Evolutionary conservation across 92 coral and sea anemone genomes (phyloP).

Genomic region (Epizoanthus fatuus): DNA sequence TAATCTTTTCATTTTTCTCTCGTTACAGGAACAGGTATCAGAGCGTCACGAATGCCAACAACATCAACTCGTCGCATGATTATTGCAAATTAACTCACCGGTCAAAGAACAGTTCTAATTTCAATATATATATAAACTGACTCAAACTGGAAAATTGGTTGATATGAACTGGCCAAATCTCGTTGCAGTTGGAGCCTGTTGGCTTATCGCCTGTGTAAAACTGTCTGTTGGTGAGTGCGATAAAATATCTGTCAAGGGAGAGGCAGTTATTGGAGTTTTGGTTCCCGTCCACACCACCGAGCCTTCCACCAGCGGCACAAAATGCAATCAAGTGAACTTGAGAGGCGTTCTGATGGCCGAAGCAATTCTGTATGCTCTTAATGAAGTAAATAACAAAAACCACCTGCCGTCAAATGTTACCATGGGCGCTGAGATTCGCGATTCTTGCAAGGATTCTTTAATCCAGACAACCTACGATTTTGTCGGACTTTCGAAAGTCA

Average conservation of each 20-base stretch:
- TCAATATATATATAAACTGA: background rate
- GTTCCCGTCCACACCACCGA: conserved; percentile 13
- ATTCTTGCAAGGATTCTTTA: conserved; percentile 18
- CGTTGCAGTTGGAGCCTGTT: conserved; percentile 1
- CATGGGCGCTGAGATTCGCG: conserved; percentile 66
- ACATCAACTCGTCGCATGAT: background rate
- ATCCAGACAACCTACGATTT: background rate
- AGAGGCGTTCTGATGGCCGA: conserved; percentile 67
- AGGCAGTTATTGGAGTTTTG: conserved; percentile 1
- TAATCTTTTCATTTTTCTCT: background rate
- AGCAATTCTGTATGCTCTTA: conserved; percentile 67
- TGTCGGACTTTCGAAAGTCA: background rate
- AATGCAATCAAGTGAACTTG: conserved; percentile 46
- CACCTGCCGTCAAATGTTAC: conserved; percentile 16
- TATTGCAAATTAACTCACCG: background rate
- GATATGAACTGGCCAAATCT: conserved; percentile 14
- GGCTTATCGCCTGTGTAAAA: conserved; percentile 22
- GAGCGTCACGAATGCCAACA: background rate
- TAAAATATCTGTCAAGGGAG: conserved; percentile 15
- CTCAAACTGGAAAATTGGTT: background rate
- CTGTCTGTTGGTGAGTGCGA: conserved; percentile 34
- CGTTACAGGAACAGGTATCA: background rate
- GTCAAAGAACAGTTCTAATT: background rate
- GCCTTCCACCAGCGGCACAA: background rate
- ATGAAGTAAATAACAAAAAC: conserved; percentile 45